These are phyloP conservation scores for Phacellophora camtschatica DNA, from an alignment of 30 jellyfish, hydroid and myxozoan genomes.

Conservation along the genomic window DNA sequence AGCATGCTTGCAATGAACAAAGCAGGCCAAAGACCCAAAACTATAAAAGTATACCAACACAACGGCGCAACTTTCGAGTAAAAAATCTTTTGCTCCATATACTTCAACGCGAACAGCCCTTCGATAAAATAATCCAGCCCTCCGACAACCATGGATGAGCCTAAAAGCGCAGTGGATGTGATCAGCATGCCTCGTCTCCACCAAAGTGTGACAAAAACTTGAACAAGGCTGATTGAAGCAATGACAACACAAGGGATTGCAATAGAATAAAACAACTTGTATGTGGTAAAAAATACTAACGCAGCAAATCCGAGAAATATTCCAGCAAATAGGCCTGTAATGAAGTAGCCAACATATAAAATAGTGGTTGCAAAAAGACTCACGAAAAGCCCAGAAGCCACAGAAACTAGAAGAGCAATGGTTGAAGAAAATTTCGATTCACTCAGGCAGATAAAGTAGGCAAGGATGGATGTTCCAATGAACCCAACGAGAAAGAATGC, in stretches of 20 bases:
- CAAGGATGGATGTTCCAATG: constrained; percentile 59
- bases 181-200: constrained; percentile 91
- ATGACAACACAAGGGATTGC: constrained; percentile 86
- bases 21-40: constrained; percentile 76
- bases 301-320: constrained; percentile 77
- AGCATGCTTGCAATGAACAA: constrained; percentile 73
- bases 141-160: constrained; percentile 79
- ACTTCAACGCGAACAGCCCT: constrained; percentile 72
- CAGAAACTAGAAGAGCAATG: constrained; percentile 69
- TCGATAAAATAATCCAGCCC: constrained; percentile 90
- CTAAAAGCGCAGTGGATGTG: constrained; percentile 68
- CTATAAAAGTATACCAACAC: constrained; percentile 92
- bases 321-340: constrained; percentile 96
- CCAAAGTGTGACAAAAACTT: constrained; percentile 92
- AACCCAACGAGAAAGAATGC: constrained; percentile 84
- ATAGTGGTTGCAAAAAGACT: constrained; percentile 77
- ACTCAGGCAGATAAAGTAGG: constrained; percentile 70
- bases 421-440: constrained; percentile 75
- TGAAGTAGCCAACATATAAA: constrained; percentile 85
- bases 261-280: constrained; percentile 63
- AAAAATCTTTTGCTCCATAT: constrained; percentile 80
- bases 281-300: constrained; percentile 61
- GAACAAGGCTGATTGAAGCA: constrained; percentile 74
- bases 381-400: constrained; percentile 89
- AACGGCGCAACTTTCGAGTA: constrained; percentile 78